phyloP scores from a whole-genome alignment of 2,888 invertebrate genomes.

The Leucozona laternaria region DNA sequence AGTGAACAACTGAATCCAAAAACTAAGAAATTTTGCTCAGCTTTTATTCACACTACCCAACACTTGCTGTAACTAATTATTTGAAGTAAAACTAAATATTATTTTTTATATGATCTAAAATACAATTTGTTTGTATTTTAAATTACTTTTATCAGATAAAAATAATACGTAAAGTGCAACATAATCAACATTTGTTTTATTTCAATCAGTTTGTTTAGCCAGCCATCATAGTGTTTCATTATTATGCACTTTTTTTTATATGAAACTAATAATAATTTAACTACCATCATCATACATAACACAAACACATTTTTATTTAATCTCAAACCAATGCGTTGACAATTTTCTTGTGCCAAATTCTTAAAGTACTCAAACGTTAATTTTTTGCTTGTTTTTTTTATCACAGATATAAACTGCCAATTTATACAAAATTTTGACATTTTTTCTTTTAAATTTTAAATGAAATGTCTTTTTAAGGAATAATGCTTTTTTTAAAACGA shows the following conservation, averaged over 20 bases:
- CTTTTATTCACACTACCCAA: no score
- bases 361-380: slow-evolving; percentile 23
- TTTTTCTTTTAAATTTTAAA: slow-evolving; percentile 7
- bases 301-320: slow-evolving; percentile 12
- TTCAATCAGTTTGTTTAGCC: background rate
- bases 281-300: slow-evolving; percentile 12
- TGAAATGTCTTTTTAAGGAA: slow-evolving; percentile 44
- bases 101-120: background rate
- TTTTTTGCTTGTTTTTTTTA: slow-evolving; percentile 45
- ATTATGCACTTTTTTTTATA: background rate
- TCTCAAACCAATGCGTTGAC: slow-evolving; percentile 17
- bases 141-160: slow-evolving; percentile 2
- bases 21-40: no score
- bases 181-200: background rate
- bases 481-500: slow-evolving; percentile 30
- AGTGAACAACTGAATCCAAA: no score
- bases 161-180: background rate
- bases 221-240: background rate
- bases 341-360: slow-evolving; percentile 40
- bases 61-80: no score
- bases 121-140: background rate
- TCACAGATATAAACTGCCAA: slow-evolving; percentile 72
- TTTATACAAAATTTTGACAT: slow-evolving; percentile 47
- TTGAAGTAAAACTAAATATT: background rate
- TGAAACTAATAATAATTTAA: slow-evolving; percentile 25